Evolutionary conservation across 1,140 invertebrate species (phyloP).

Genomic region (Cydia pomonella): DNA sequence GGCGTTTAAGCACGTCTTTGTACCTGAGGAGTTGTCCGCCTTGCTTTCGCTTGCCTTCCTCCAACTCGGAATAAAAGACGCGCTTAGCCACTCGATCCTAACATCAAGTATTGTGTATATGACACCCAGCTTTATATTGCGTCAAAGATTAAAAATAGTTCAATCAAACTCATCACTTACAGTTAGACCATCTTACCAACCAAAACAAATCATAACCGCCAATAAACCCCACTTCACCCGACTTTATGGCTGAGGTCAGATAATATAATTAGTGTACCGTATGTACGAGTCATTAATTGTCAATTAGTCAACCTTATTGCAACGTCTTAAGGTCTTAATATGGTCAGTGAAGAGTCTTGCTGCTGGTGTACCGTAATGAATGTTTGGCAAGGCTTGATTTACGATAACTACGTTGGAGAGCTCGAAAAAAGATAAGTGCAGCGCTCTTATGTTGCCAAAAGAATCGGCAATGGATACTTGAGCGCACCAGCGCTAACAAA

Average conservation of each 20-base stretch:
- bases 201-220: conserved; percentile 4
- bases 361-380: conserved; percentile 32
- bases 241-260: conserved; percentile 29
- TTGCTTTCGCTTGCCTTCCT: too few species aligned
- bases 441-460: conserved; percentile 69
- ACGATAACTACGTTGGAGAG: conserved; percentile 67
- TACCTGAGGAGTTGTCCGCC: too few species aligned
- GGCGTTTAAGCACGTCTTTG: too few species aligned
- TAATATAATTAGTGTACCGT: background rate
- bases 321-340: too few species aligned
- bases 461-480: conserved; percentile 60
- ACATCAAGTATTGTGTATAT: too few species aligned
- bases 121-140: background rate
- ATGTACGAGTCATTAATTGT: too few species aligned
- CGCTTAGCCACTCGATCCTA: too few species aligned
- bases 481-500: conserved; percentile 38
- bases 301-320: too few species aligned
- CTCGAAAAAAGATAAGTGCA: conserved; percentile 61
- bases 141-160: conserved; percentile 8
- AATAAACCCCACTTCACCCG: conserved; percentile 9
- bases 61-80: too few species aligned
- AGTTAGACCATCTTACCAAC: background rate
- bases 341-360: too few species aligned
- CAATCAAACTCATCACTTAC: conserved; percentile 16
- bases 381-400: conserved; percentile 59